Conservation (phyloP, 2,888 invertebrate genomes). For the Clepsis dumicolana region DNA sequence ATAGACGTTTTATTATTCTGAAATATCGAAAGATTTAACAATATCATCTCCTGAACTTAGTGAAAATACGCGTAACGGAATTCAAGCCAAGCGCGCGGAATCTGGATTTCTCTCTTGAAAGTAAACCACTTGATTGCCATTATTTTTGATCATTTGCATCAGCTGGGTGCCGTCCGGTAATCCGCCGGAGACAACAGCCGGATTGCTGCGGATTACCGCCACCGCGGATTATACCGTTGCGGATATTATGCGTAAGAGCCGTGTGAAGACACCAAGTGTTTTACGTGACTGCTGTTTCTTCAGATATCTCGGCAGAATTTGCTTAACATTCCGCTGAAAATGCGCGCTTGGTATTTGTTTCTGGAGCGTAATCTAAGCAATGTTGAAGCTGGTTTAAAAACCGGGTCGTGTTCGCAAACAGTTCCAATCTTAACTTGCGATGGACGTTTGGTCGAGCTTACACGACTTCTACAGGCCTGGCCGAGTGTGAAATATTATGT, state of each 20-base stretch:
- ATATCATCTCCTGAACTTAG: neutral
- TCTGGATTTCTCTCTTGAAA: slow-evolving; percentile 15
- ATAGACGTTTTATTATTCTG: neutral
- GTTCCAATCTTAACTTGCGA: too few relatives aligned
- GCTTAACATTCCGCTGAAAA: neutral
- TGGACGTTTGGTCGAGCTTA: too few relatives aligned
- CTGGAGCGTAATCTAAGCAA: too few relatives aligned
- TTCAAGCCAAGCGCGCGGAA: neutral
- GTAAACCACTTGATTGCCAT: slow-evolving; percentile 19
- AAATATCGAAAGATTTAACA: neutral
- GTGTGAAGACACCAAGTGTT: neutral
- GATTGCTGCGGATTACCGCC: slow-evolving; percentile 10
- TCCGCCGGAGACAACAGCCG: slow-evolving; percentile 11
- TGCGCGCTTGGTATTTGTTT: too few relatives aligned
- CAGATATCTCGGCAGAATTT: neutral
- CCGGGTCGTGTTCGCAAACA: too few relatives aligned
- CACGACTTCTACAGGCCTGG: too few relatives aligned
- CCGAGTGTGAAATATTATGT: too few relatives aligned
- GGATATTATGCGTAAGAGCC: slow-evolving; percentile 2
- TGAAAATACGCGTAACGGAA: slow-evolving; percentile 3
- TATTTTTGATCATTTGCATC: slow-evolving; percentile 27
- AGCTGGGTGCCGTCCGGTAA: neutral
- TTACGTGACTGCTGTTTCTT: neutral
- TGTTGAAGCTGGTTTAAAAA: too few relatives aligned
- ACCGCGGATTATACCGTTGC: neutral